Evolutionary conservation across 92 coral and sea anemone species (phyloP).

Genomic region (Zoanthus sansibaricus): DNA sequence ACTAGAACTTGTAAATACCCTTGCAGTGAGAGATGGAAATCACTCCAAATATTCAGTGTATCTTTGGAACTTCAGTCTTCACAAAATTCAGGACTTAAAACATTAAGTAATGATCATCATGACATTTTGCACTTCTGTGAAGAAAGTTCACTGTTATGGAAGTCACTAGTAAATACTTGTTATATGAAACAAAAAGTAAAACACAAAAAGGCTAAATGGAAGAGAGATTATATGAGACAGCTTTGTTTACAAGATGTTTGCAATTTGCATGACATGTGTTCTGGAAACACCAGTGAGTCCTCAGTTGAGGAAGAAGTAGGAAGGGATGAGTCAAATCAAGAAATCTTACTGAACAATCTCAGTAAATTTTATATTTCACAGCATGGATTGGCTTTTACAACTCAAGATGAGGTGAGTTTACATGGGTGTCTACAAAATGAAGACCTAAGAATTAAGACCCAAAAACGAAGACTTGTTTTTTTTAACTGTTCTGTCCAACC

Average conservation of each 20-base stretch:
- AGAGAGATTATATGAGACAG: conserved; percentile 24
- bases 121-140: background rate
- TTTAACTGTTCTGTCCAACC: no score
- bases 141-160: conserved; percentile 5
- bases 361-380: conserved; percentile 83
- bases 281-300: conserved; percentile 45
- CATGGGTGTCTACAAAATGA: no score
- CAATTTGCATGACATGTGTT: conserved; percentile 38
- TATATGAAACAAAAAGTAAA: conserved; percentile 7
- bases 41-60: background rate
- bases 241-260: conserved; percentile 8
- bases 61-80: background rate
- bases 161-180: conserved; percentile 7
- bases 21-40: conserved; percentile 18
- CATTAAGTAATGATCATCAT: background rate
- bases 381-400: conserved; percentile 80
- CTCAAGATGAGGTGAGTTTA: conserved; percentile 73
- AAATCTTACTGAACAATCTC: conserved; percentile 41
- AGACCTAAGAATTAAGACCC: no score
- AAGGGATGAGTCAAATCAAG: conserved; percentile 21
- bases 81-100: background rate
- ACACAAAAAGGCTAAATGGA: conserved; percentile 21
- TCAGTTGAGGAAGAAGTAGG: conserved; percentile 22
- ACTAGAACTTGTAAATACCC: background rate
- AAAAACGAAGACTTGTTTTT: no score